Evolutionary conservation across 2,797 vertebrate genomes (phyloP).

Genomic region (Champsocephalus gunnari): DNA sequence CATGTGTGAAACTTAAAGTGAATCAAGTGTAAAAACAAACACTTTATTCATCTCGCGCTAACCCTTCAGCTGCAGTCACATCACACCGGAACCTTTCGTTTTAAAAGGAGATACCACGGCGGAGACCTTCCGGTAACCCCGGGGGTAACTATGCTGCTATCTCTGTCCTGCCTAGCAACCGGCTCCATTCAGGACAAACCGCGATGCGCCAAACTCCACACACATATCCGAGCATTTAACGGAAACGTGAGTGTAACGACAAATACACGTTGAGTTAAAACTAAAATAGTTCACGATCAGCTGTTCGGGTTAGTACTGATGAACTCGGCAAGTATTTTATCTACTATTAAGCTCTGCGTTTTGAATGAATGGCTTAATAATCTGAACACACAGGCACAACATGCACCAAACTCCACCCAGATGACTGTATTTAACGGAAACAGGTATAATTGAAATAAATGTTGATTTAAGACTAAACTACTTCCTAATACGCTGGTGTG

Average conservation of each 20-base stretch:
- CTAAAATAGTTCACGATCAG: too few relatives aligned
- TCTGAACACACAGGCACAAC: background rate
- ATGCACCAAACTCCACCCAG: slow-evolving; percentile 7
- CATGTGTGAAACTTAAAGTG: background rate
- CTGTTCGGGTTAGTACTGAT: background rate
- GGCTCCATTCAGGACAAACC: slow-evolving; percentile 32
- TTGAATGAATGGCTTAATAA: too few relatives aligned
- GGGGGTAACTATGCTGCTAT: slow-evolving; percentile 38
- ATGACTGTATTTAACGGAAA: background rate
- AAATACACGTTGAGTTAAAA: fast-evolving
- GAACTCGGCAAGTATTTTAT: background rate
- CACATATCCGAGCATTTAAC: background rate
- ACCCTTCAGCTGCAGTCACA: background rate
- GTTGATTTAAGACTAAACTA: fast-evolving
- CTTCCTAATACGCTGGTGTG: fast-evolving
- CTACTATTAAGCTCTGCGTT: too few relatives aligned
- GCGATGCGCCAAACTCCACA: slow-evolving; percentile 13
- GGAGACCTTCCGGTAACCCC: slow-evolving; percentile 53
- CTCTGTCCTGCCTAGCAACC: slow-evolving; percentile 32
- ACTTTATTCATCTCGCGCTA: background rate
- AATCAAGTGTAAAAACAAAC: background rate
- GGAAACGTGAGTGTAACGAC: fast-evolving
- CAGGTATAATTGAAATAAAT: fast-evolving
- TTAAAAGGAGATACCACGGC: background rate
- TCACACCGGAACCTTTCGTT: slow-evolving; percentile 5